Conservation (phyloP, 2,113 vertebrate species). For the Anser brachyrhynchus region DNA sequence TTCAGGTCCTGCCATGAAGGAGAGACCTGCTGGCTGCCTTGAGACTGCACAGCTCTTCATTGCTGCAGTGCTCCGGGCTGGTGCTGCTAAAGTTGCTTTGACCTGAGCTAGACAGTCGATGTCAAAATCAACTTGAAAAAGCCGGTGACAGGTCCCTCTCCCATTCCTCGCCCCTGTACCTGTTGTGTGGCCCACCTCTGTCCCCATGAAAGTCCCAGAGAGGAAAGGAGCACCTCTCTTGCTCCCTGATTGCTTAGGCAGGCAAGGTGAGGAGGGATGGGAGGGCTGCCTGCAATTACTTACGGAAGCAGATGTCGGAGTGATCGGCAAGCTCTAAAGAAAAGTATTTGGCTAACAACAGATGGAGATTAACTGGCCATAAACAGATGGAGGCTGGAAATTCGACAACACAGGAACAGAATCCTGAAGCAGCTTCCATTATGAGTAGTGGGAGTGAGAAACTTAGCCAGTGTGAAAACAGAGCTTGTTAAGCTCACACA, state of each 20-base stretch:
- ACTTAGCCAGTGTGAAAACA: neutral
- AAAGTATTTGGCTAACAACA: slow-evolving; percentile 38
- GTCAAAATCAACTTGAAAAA: neutral
- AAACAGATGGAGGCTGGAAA: slow-evolving; percentile 26
- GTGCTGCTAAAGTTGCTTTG: neutral
- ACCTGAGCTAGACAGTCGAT: neutral
- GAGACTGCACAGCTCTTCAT: neutral
- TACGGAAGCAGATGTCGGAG: neutral
- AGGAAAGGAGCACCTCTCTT: neutral
- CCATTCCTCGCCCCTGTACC: neutral
- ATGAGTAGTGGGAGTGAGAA: slow-evolving; percentile 1
- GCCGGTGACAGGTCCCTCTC: neutral
- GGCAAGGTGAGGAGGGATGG: neutral
- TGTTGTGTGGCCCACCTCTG: neutral
- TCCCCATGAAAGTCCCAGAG: neutral
- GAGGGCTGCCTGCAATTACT: neutral
- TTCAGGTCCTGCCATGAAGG: neutral
- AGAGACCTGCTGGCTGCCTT: neutral
- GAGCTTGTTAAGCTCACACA: neutral
- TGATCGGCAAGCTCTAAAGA: neutral
- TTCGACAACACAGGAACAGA: neutral
- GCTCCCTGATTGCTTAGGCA: neutral
- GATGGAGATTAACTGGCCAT: neutral
- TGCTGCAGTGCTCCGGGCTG: neutral
- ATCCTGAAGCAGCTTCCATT: slow-evolving; percentile 10